Conservation (phyloP, 2,888 invertebrate genomes). For the Minunthozetes semirufus region DNA sequence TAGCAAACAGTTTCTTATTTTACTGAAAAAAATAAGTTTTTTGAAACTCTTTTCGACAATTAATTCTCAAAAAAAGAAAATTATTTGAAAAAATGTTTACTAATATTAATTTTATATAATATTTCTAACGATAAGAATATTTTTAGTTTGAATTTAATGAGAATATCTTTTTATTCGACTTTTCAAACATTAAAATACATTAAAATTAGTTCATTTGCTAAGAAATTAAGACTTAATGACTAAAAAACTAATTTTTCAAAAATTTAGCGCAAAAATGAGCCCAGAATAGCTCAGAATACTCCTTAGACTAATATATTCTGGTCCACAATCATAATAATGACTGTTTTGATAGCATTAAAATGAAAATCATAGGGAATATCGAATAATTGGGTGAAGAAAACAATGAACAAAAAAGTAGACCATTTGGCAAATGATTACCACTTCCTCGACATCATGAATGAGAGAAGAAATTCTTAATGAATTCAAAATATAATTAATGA, state of each 20-base stretch:
- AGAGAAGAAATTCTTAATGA: background rate
- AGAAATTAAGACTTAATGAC: background rate
- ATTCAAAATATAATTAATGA: conserved; percentile 16
- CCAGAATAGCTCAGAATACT: background rate
- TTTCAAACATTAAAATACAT: background rate
- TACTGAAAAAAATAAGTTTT: background rate
- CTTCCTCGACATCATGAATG: background rate
- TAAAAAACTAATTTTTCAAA: background rate
- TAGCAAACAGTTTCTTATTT: background rate
- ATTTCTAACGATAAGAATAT: background rate
- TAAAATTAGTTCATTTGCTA: background rate
- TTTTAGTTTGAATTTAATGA: background rate
- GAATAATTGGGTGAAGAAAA: conserved; percentile 10
- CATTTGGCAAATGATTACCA: background rate
- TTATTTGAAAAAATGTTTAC: background rate
- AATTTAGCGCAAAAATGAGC: background rate
- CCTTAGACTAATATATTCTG: background rate
- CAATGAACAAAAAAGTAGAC: background rate
- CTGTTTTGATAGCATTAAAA: background rate
- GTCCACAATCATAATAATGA: background rate
- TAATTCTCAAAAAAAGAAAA: background rate
- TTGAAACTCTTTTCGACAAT: background rate
- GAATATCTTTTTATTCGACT: background rate
- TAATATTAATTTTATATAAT: background rate
- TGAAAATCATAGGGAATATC: background rate